Evolutionary conservation across 2,888 invertebrate genomes (phyloP).

Genomic region (Ormyrus labotus): DNA sequence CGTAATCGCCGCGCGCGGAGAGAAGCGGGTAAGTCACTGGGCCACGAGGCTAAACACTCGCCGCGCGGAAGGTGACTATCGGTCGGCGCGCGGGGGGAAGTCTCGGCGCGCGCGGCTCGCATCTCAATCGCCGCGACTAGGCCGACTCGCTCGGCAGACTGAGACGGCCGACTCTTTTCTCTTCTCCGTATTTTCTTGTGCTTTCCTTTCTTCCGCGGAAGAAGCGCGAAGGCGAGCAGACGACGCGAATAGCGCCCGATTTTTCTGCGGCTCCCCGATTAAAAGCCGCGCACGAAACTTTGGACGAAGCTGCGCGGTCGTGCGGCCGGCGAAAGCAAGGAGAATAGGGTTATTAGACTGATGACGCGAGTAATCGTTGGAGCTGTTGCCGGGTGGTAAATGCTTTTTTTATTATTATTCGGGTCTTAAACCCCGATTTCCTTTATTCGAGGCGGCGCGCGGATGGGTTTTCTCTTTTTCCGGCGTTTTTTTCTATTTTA

Average conservation of each 20-base stretch:
- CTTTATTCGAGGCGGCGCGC: no score
- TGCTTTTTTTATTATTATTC: no score
- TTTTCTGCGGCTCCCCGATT: neutral
- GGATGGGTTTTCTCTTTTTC: no score
- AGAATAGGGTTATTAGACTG: no score
- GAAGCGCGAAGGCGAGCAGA: neutral
- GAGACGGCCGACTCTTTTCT: constrained; percentile 56
- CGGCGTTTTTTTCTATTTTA: no score
- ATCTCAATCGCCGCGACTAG: constrained; percentile 60
- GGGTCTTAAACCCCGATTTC: no score
- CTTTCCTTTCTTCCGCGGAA: neutral
- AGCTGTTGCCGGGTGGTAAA: no score
- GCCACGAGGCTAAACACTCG: constrained; percentile 51
- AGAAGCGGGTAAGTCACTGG: constrained; percentile 58
- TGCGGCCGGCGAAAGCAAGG: no score
- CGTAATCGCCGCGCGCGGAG: constrained; percentile 23
- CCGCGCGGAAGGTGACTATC: constrained; percentile 20
- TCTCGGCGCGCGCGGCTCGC: constrained; percentile 41
- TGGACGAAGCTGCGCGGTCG: no score
- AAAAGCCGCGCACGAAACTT: neutral
- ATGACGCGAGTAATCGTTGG: no score
- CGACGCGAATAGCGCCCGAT: neutral
- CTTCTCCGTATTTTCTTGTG: neutral
- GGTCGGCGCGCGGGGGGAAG: neutral
- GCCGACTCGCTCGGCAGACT: constrained; percentile 60